Evolutionary conservation across 1,140 invertebrate species (phyloP).

Genomic region (Conus ventricosus): DNA sequence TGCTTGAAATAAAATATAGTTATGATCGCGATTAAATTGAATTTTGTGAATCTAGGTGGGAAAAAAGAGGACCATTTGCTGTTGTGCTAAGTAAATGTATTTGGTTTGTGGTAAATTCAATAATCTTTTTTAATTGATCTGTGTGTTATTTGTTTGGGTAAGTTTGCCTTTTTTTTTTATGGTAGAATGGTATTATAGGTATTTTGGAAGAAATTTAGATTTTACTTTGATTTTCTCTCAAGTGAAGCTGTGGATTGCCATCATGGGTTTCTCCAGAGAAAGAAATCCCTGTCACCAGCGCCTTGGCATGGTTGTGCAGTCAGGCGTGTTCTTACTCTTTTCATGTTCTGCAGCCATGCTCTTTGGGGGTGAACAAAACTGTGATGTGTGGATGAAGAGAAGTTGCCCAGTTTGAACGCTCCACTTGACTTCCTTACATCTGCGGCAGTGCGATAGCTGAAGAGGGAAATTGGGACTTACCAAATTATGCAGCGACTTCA

Average conservation of each 20-base stretch:
- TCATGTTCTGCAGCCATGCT: conserved; percentile 25
- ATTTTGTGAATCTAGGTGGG: too few relatives aligned
- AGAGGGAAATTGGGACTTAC: conserved; percentile 1
- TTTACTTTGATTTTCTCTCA: background rate
- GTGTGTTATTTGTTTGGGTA: too few relatives aligned
- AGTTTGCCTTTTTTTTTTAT: background rate
- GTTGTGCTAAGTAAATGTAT: background rate
- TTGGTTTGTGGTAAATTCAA: background rate
- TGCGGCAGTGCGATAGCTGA: conserved; percentile 27
- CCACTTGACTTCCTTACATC: conserved; percentile 7
- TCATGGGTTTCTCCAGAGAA: conserved; percentile 9
- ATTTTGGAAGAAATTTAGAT: background rate
- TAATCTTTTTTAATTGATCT: background rate
- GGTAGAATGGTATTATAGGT: background rate
- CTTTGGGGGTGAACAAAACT: conserved; percentile 12
- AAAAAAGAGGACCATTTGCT: too few relatives aligned
- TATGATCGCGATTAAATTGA: too few relatives aligned
- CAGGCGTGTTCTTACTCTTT: background rate
- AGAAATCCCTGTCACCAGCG: conserved; percentile 14
- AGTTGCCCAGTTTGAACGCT: background rate
- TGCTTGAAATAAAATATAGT: too few relatives aligned
- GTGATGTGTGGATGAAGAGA: conserved; percentile 1
- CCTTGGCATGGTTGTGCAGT: background rate
- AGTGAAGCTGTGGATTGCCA: background rate
- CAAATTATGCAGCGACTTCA: conserved; percentile 18